phyloP scores from a whole-genome alignment of 2,888 invertebrate species.

The Galerucella calmariensis region DNA sequence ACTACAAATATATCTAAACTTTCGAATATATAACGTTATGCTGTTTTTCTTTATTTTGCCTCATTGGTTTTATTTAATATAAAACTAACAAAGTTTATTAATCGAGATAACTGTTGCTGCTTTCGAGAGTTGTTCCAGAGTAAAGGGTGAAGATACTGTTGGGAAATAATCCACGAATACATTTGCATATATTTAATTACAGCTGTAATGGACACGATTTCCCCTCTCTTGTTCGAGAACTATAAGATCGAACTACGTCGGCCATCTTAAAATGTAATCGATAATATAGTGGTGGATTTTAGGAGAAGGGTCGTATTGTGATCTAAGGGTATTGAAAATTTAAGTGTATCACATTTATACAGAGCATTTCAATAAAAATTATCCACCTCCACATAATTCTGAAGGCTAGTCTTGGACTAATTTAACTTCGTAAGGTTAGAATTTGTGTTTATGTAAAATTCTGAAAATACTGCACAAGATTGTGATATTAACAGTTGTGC shows the following conservation, averaged over 20 bases:
- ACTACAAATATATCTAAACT: too few species aligned
- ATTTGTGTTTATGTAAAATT: too few species aligned
- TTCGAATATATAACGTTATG: too few species aligned
- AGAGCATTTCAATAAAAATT: too few species aligned
- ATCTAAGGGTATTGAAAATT: background rate
- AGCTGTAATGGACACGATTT: slow-evolving; percentile 52
- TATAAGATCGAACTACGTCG: slow-evolving; percentile 46
- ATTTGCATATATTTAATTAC: slow-evolving; percentile 57
- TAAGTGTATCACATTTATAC: background rate
- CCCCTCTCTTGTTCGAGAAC: slow-evolving; percentile 38
- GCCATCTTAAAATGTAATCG: slow-evolving; percentile 55
- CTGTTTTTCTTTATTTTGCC: too few species aligned
- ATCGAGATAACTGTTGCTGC: slow-evolving; percentile 30
- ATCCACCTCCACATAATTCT: too few species aligned
- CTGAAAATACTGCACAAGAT: too few species aligned
- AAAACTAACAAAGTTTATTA: background rate
- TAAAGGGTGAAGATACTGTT: slow-evolving; percentile 33
- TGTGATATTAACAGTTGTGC: too few species aligned
- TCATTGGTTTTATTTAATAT: too few species aligned
- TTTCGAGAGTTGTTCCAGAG: slow-evolving; percentile 45
- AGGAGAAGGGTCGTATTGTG: slow-evolving; percentile 9
- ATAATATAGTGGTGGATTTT: slow-evolving; percentile 28
- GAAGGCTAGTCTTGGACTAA: too few species aligned
- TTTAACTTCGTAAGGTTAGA: too few species aligned
- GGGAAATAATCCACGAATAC: slow-evolving; percentile 53